Evolutionary conservation across 2,113 vertebrate genomes (phyloP), one percentile per base, ranked within the genome.

Genomic region (Lepisosteus osseus): DNA sequence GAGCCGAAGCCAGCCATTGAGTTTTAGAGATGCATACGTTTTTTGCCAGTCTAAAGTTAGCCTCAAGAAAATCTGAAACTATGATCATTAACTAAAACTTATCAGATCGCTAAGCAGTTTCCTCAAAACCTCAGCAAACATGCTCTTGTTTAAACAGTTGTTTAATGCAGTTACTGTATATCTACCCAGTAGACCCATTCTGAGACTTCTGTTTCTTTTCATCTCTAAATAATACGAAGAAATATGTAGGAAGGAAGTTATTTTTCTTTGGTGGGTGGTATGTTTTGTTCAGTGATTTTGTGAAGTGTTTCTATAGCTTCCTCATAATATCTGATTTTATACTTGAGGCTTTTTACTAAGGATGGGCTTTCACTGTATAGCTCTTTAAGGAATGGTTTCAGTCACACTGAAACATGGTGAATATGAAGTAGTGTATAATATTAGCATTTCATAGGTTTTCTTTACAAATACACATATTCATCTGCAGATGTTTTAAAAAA

Each of bases 41-140:
- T 83, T 83, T 88, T 68, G 69, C 80, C 78, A 76, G 84, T 85
- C 83, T 84, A 79, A 84, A 86, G 86, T 87, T 83, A 80, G 85
- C 86, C 72, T 87, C 84, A 80, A 61, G 76, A 83, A 88, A 88
- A 91, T 90, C 29, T 29, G 29, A 29, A 29, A 29, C 29, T 29
- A 29, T 29, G 29, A 29, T 29, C 29, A 29, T 29, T 29, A 29
- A 29, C 29, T 29, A 29, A 29, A 29, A 29, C 29, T 29, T 84
- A 88, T 91, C 86, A 90, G 89, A 91, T 90, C 90, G 90, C 90
- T 89, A 90, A 91, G 88, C 87, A 86, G 88, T 90, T 91, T 90
- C 86, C 76, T 79, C 82, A 80, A 82, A 89, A 88, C 87, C 88
- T 91, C 78, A 91, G 90, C 89, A 90, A 85, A 83, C 82, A 82